phyloP scores from a whole-genome alignment of 2,888 invertebrate species.

The Gymnosoma rotundatum region DNA sequence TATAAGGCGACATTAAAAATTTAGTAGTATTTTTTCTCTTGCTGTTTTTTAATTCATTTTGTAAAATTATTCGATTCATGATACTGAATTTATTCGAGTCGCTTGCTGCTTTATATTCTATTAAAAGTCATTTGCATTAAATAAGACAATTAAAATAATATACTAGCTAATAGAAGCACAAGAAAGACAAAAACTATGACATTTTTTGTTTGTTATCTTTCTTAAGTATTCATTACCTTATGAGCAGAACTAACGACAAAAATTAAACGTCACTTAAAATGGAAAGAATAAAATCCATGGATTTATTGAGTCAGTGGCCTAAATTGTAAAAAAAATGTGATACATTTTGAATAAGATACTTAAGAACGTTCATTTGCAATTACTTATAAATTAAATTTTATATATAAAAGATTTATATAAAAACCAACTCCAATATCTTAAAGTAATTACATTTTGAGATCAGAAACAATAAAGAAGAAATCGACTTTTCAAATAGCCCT shows the following conservation, averaged over 20 bases:
- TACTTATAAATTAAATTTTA: no score
- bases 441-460: no score
- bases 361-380: no score
- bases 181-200: no score
- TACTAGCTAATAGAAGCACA: neutral
- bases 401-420: no score
- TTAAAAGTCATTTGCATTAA: conserved; percentile 44
- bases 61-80: conserved; percentile 24
- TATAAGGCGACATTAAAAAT: no score
- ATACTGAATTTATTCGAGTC: conserved; percentile 14
- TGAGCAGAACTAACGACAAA: conserved; percentile 59
- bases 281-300: conserved; percentile 51
- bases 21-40: no score
- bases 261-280: conserved; percentile 65
- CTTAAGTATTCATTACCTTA: conserved; percentile 66
- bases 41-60: no score
- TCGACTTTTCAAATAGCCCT: no score
- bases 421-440: no score
- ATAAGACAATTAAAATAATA: conserved; percentile 30
- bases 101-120: conserved; percentile 26
- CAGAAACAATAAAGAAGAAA: no score
- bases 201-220: conserved; percentile 47
- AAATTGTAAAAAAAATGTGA: neutral
- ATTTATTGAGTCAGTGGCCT: conserved; percentile 39
- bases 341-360: neutral